phyloP scores from a whole-genome alignment of 2,797 vertebrate species.

The Erpetoichthys calabaricus region DNA sequence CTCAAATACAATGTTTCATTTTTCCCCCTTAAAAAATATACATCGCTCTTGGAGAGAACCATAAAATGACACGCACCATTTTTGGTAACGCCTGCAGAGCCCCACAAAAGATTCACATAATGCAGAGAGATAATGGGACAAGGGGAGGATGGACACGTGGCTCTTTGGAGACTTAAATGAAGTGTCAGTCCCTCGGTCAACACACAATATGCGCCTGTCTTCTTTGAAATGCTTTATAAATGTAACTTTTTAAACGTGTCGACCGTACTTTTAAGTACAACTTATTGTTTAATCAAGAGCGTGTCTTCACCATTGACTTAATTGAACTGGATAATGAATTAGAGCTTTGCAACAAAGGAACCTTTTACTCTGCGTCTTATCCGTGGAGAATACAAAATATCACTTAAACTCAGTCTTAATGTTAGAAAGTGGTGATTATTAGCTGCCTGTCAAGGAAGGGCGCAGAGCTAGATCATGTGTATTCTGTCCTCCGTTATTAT shows the following conservation, averaged over 20 bases:
- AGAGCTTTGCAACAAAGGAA: too few species aligned
- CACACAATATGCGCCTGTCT: slow-evolving; percentile 27
- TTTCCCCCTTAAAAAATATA: slow-evolving; percentile 19
- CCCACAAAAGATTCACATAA: slow-evolving; percentile 12
- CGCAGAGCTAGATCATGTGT: too few species aligned
- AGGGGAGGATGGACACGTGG: slow-evolving; percentile 20
- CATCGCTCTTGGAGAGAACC: slow-evolving; percentile 19
- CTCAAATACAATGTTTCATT: slow-evolving; percentile 23
- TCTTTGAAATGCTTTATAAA: slow-evolving; percentile 25
- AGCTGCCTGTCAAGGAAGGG: too few species aligned
- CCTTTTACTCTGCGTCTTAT: too few species aligned
- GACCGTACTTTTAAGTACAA: slow-evolving; percentile 22
- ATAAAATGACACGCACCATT: slow-evolving; percentile 14
- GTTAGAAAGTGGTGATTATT: too few species aligned
- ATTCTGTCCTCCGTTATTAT: too few species aligned
- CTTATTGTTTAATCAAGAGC: slow-evolving; percentile 17
- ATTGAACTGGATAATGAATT: too few species aligned
- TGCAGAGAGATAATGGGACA: slow-evolving; percentile 12
- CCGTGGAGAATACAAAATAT: too few species aligned
- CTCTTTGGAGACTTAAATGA: slow-evolving; percentile 24
- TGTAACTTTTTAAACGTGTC: slow-evolving; percentile 24
- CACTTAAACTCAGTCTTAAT: too few species aligned
- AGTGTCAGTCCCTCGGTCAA: slow-evolving; percentile 20
- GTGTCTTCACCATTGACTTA: too few species aligned
- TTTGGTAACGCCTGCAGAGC: slow-evolving; percentile 7